Conservation (phyloP, 2,113 vertebrate genomes). For the Pantherophis guttatus region DNA sequence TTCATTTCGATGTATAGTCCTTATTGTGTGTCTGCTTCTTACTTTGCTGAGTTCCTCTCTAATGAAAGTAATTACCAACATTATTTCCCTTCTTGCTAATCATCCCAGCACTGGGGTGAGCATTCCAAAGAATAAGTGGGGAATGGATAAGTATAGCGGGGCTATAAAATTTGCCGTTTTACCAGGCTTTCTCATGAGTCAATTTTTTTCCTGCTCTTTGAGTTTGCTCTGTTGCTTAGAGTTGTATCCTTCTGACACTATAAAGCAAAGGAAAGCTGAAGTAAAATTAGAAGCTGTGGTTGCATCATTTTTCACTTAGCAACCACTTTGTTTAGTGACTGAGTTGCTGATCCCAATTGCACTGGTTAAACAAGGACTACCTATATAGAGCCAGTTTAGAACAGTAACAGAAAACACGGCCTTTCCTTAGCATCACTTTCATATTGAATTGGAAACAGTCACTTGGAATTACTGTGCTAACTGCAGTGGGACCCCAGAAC, state of each 20-base stretch:
- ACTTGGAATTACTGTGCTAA: neutral
- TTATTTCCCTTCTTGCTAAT: neutral
- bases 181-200: neutral
- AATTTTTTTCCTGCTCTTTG: neutral
- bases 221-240: neutral
- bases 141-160: neutral
- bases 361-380: neutral
- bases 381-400: neutral
- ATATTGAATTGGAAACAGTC: neutral
- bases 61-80: neutral
- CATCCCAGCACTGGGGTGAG: neutral
- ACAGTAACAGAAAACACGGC: too few species aligned
- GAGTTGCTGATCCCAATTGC: neutral
- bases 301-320: neutral
- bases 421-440: neutral
- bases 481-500: neutral
- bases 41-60: neutral
- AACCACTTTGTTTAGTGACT: neutral
- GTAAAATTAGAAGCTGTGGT: neutral
- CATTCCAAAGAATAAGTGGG: neutral
- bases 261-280: neutral
- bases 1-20: neutral
- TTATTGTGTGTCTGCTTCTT: neutral
- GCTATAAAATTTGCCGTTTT: neutral
- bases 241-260: neutral